Conservation (phyloP, 2,797 vertebrate species). For the Falco columbarius region DNA sequence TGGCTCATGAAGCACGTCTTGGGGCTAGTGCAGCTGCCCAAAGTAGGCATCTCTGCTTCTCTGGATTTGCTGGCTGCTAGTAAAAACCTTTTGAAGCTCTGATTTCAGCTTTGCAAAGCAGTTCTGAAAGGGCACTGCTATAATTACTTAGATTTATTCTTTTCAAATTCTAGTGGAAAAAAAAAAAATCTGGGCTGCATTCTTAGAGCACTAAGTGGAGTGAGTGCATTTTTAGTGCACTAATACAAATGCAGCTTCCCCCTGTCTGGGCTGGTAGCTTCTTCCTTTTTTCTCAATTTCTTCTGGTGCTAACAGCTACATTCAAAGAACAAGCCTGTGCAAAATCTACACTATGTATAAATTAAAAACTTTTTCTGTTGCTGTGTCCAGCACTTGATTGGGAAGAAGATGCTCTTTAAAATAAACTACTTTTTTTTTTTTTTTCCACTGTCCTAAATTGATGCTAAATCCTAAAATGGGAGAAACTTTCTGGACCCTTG, state of each 20-base stretch:
- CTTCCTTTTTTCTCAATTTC: neutral
- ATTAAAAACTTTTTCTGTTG: neutral
- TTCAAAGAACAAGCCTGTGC: neutral
- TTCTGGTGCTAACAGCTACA: neutral
- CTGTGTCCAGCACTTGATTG: neutral
- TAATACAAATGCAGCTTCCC: slow-evolving; percentile 22
- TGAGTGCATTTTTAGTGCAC: neutral
- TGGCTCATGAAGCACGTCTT: slow-evolving; percentile 44
- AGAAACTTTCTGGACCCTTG: slow-evolving; percentile 53
- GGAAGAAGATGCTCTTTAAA: slow-evolving; percentile 1
- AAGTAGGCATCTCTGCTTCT: slow-evolving; percentile 56
- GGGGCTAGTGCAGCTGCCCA: slow-evolving; percentile 45
- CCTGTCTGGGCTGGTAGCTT: neutral
- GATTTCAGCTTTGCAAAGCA: slow-evolving; percentile 69
- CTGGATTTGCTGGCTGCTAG: slow-evolving; percentile 61
- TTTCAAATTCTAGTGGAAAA: slow-evolving; percentile 55
- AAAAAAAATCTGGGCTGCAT: slow-evolving; percentile 36
- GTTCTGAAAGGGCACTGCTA: slow-evolving; percentile 46
- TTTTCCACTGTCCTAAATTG: slow-evolving; percentile 1
- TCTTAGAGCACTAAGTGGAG: slow-evolving; percentile 5
- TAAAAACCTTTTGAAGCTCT: slow-evolving; percentile 60
- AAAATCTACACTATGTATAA: neutral
- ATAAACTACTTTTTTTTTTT: neutral
- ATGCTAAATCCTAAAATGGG: slow-evolving; percentile 1
- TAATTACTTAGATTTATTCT: slow-evolving; percentile 66